Evolutionary conservation across 2,797 vertebrate genomes (phyloP).

Genomic region (Brotula barbata): DNA sequence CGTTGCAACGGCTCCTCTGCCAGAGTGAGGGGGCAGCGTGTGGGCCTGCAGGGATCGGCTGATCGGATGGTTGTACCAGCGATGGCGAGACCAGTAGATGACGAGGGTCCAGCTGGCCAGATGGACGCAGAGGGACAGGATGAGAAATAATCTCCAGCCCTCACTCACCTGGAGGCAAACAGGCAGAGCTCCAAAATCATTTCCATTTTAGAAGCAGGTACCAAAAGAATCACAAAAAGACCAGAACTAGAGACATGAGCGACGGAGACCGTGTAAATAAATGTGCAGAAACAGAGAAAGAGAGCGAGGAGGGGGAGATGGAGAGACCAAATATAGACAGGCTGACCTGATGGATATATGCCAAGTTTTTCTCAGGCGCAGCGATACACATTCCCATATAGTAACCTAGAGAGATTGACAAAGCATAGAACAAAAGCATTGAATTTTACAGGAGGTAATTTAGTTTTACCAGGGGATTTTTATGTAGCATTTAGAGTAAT

Average conservation of each 20-base stretch:
- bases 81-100: slow-evolving; percentile 84
- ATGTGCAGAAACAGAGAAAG: too few species aligned
- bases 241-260: too few species aligned
- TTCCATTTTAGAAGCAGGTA: too few species aligned
- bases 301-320: too few species aligned
- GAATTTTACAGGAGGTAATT: background rate
- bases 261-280: too few species aligned
- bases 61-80: slow-evolving; percentile 87
- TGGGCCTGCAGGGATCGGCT: slow-evolving; percentile 78
- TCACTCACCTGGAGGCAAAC: slow-evolving; percentile 67
- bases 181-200: too few species aligned
- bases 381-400: slow-evolving; percentile 92
- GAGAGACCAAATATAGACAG: background rate
- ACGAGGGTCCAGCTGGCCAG: slow-evolving; percentile 73
- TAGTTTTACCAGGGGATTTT: too few species aligned
- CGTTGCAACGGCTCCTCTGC: slow-evolving; percentile 85
- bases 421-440: background rate
- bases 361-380: slow-evolving; percentile 85
- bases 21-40: slow-evolving; percentile 72
- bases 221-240: too few species aligned
- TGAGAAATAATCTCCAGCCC: slow-evolving; percentile 82
- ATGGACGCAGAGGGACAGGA: slow-evolving; percentile 78
- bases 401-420: slow-evolving; percentile 81
- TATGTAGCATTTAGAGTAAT: too few species aligned
- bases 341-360: slow-evolving; percentile 70